Conservation (phyloP, 2,113 vertebrate genomes). For the Sinocyclocheilus grahami region DNA sequence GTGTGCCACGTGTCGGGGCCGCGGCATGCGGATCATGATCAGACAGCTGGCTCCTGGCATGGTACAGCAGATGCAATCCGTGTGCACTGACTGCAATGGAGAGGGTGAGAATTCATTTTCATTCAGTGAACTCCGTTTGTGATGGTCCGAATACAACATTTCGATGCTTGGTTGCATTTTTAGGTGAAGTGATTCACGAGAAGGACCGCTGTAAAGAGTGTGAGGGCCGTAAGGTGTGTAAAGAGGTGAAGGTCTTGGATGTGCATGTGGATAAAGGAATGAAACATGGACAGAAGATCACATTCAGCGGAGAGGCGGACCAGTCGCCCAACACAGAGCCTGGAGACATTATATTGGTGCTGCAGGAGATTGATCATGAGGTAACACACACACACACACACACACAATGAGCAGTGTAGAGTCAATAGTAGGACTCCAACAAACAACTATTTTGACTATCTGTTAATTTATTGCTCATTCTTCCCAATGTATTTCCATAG, state of each 20-base stretch:
- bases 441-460: background rate
- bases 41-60: conserved; percentile 97
- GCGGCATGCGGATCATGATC: conserved; percentile 96
- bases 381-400: conserved; percentile 67
- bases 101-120: conserved; percentile 81
- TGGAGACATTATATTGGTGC: conserved; percentile 94
- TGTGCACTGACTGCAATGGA: conserved; percentile 96
- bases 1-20: conserved; percentile 90
- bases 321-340: conserved; percentile 95
- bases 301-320: conserved; percentile 96
- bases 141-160: background rate
- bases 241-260: conserved; percentile 98
- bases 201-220: conserved; percentile 99
- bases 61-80: conserved; percentile 99
- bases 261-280: conserved; percentile 99
- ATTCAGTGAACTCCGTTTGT: background rate
- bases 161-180: conserved; percentile 7
- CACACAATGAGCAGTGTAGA: background rate
- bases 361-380: conserved; percentile 98
- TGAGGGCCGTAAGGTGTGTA: conserved; percentile 96
- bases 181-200: conserved; percentile 98
- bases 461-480: background rate
- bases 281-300: conserved; percentile 98
- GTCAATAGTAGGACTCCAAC: background rate
- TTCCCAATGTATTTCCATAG: background rate